Conservation (phyloP, 2,888 invertebrate genomes). For the Creontiades dilutus region DNA sequence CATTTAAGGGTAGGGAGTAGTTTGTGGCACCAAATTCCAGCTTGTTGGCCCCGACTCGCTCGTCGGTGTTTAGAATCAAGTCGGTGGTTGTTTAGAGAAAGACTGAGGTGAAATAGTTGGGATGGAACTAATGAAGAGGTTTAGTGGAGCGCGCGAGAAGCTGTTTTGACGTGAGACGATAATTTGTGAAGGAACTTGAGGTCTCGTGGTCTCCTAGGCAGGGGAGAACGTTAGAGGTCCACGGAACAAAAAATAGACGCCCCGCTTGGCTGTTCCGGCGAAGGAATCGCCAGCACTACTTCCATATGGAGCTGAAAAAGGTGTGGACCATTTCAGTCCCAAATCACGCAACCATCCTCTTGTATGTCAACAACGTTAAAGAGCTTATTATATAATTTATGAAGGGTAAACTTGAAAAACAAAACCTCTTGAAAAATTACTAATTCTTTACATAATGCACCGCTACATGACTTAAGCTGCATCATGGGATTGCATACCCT, state of each 20-base stretch:
- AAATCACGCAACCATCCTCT: neutral
- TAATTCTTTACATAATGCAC: no score
- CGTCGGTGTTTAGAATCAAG: conserved; percentile 30
- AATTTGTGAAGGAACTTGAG: conserved; percentile 37
- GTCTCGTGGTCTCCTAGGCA: conserved; percentile 7
- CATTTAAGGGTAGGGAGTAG: no score
- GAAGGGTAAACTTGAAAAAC: no score
- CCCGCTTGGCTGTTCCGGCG: neutral
- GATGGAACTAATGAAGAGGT: conserved; percentile 40
- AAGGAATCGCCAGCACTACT: conserved; percentile 32
- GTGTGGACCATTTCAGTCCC: neutral
- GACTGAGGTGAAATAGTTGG: conserved; percentile 34
- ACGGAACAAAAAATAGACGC: neutral
- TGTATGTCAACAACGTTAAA: no score
- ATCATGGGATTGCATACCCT: no score
- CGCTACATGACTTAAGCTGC: no score
- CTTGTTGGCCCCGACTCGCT: neutral
- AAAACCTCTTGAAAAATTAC: no score
- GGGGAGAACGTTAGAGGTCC: neutral
- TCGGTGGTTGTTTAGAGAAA: conserved; percentile 31
- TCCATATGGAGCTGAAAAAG: conserved; percentile 10
- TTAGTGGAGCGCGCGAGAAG: conserved; percentile 34
- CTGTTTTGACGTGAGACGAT: conserved; percentile 39
- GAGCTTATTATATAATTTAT: no score
- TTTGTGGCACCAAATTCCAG: neutral